Conservation (phyloP, 1,140 invertebrate species). For the Lepidostoma basale region DNA sequence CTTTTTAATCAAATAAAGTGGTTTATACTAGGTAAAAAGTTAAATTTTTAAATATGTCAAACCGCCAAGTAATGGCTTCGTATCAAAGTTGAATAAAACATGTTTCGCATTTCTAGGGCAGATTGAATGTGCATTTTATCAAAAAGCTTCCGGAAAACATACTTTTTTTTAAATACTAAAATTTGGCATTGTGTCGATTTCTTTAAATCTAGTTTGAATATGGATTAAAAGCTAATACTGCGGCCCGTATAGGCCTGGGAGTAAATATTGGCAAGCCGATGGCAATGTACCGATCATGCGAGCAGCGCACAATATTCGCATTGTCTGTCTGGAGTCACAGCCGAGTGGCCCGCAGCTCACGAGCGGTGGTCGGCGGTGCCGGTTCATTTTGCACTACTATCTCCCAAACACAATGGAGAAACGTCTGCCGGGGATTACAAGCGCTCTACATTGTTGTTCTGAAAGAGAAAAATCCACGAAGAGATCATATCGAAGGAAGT, state of each 20-base stretch:
- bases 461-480: constrained; percentile 7
- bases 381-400: constrained; percentile 24
- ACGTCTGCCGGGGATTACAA: neutral
- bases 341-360: neutral
- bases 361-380: neutral
- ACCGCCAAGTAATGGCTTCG: no score
- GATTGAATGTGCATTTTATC: no score
- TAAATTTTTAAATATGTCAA: no score
- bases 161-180: no score
- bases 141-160: no score
- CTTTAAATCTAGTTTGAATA: neutral
- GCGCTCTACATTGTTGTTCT: constrained; percentile 20
- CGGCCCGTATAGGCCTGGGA: neutral
- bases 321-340: constrained; percentile 21
- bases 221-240: neutral
- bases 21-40: no score
- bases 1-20: no score
- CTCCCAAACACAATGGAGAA: constrained; percentile 28
- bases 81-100: no score
- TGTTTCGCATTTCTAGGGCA: no score
- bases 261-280: neutral
- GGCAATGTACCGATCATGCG: constrained; percentile 2
- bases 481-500: constrained; percentile 27
- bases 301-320: constrained; percentile 1
- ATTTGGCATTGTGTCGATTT: no score